Base-by-base conservation (phyloP, 2,888 invertebrate genomes). In the Platerodrilus igneus region DNA sequence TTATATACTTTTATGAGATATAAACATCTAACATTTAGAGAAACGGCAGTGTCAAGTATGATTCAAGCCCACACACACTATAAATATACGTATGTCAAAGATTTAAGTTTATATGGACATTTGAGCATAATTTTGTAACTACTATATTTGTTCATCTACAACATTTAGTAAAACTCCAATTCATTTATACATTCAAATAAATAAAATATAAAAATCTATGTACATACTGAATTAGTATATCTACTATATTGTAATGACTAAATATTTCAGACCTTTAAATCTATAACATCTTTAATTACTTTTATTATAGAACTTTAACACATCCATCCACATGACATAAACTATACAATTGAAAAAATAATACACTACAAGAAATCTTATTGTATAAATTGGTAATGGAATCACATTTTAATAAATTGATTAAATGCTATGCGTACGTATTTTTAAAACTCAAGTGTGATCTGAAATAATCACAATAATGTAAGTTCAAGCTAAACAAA, bases 31-130 rank as follows among this genome's bases (percentile, higher is more conserved):
- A 45, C 41, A 45, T 45, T 45, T 42, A 59, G 59, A 60, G 58
- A 48, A 60, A 60, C 62, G 63, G 63, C 63, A 63, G 64, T 64
- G 63, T 62, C 63, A 53, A 60, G 59, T 60, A 59, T 57, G 59
- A 48, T 46, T 58, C 54, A 63, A 60, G 60, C 61, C 59, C 61
- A 57, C 53, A 56, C 57, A 53, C 53, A 47, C n/a, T n/a, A n/a
- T n/a, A n/a, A n/a, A 52, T 29, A 30, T 28, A 41, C 41, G 40
- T 45, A 46, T 41, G 47, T 47, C 36, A 36, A 52, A 52, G 52
- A 55, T 51, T 49, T 37, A 40, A 50, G 47, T 44, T 47, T 47
- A 50, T 41, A 53, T 57, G 59, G 57, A 57, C 57, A 58, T 52
- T 59, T 60, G 59, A 60, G 60, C 60, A 48, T 50, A 56, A n/a